Evolutionary conservation across 2,797 vertebrate species (phyloP).

Genomic region (Enteromius fasciolatus): DNA sequence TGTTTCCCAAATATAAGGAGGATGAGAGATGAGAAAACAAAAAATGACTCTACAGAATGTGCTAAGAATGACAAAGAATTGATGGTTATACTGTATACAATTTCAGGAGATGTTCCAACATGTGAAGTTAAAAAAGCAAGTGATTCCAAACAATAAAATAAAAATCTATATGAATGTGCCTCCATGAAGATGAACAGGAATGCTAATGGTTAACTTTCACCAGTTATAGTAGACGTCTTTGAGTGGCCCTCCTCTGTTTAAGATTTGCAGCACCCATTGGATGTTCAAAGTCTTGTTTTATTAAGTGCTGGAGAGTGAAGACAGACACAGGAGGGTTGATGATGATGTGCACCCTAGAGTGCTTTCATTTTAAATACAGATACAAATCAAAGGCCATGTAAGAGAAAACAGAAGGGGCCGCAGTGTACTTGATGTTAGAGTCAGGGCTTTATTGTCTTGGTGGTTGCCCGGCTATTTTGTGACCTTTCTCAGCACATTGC

Average conservation of each 20-base stretch:
- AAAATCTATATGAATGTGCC: not conserved
- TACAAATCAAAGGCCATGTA: slow-evolving; percentile 23
- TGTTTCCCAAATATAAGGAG: slow-evolving; percentile 60
- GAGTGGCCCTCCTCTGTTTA: not conserved
- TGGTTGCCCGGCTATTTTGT: not conserved
- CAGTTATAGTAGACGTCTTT: not conserved
- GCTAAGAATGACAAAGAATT: not conserved
- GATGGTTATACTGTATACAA: not conserved
- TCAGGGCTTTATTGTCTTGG: not conserved
- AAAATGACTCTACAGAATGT: not conserved
- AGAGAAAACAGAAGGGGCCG: not conserved
- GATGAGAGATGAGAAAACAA: slow-evolving; percentile 4
- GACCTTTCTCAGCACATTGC: not conserved
- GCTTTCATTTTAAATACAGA: slow-evolving; percentile 20
- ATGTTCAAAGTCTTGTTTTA: slow-evolving; percentile 30
- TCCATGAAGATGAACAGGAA: not conserved
- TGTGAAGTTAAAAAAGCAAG: not conserved
- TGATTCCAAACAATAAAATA: too few species aligned
- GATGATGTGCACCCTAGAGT: not conserved
- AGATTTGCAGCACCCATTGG: not conserved
- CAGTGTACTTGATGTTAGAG: not conserved
- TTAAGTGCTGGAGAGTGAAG: slow-evolving; percentile 3
- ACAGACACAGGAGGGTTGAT: not conserved
- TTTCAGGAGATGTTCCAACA: not conserved
- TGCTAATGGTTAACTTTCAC: too few species aligned